Conservation (phyloP, 2,113 vertebrate species). For the Brachyistius frenatus region DNA sequence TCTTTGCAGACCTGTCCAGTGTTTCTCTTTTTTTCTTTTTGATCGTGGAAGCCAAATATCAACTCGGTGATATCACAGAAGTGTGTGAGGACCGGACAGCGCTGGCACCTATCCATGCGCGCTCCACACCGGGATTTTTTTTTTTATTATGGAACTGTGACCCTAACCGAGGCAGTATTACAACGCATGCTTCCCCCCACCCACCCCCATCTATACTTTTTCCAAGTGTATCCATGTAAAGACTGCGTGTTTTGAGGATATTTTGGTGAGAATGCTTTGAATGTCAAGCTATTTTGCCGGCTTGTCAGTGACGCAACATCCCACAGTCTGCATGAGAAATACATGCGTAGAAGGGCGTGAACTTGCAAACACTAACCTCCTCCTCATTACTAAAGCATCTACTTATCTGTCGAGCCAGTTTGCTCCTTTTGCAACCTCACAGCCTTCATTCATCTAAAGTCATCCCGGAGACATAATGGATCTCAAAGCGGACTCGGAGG, state of each 20-base stretch:
- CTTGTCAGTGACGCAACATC: conserved; percentile 76
- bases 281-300: conserved; percentile 34
- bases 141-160: conserved; percentile 59
- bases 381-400: conserved; percentile 43
- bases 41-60: conserved; percentile 22
- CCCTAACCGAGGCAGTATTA: conserved; percentile 39
- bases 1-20: background rate
- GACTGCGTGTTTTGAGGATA: background rate
- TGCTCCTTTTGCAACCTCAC: conserved; percentile 1
- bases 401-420: conserved; percentile 26
- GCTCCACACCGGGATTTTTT: conserved; percentile 46
- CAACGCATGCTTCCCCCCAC: conserved; percentile 11
- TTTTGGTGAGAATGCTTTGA: conserved; percentile 27
- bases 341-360: conserved; percentile 81
- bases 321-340: conserved; percentile 66
- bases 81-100: conserved; percentile 58
- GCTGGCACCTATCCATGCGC: conserved; percentile 73
- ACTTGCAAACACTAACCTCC: conserved; percentile 63
- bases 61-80: conserved; percentile 63
- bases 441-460: conserved; percentile 7
- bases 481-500: conserved; percentile 93
- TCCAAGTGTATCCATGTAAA: background rate
- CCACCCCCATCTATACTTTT: conserved; percentile 22
- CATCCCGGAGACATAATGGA: conserved; percentile 85
- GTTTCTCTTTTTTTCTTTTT: conserved; percentile 1